Evolutionary conservation across 2,888 invertebrate species (phyloP).

Genomic region (Metopia argyrocephala): DNA sequence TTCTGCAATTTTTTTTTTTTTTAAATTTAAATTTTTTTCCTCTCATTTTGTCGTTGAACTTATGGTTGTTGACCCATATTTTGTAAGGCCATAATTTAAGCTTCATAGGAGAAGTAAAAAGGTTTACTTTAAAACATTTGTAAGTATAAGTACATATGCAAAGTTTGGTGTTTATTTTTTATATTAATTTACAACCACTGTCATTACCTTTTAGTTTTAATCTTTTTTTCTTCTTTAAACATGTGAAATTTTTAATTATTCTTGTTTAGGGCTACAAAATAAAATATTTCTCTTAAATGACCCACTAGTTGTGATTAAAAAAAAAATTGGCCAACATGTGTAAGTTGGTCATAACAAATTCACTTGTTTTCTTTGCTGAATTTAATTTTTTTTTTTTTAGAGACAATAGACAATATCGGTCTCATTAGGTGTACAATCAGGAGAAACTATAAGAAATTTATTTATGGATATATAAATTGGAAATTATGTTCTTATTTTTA

Average conservation of each 20-base stretch:
- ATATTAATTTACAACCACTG: not conserved
- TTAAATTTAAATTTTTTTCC: not conserved
- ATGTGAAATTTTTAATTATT: slow-evolving; percentile 40
- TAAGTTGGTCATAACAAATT: not conserved
- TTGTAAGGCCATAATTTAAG: not conserved
- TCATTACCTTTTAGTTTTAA: not conserved
- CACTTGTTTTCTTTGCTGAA: not conserved
- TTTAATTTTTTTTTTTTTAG: not conserved
- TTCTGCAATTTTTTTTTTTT: not conserved
- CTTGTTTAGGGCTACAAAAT: slow-evolving; percentile 42
- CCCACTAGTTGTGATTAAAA: not conserved
- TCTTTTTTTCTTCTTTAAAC: not conserved
- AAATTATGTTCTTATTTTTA: too few relatives aligned
- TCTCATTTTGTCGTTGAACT: not conserved
- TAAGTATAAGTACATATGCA: too few relatives aligned
- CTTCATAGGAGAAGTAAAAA: not conserved
- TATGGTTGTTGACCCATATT: slow-evolving; percentile 8
- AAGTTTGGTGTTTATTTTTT: not conserved
- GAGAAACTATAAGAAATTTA: too few relatives aligned
- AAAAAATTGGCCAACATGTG: not conserved
- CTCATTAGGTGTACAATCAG: too few relatives aligned
- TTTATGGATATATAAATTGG: too few relatives aligned
- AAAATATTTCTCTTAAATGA: slow-evolving; percentile 5
- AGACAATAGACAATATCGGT: too few relatives aligned
- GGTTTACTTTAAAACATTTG: not conserved